Base-by-base conservation (phyloP, 2,113 vertebrate species). In the Lophius piscatorius region DNA sequence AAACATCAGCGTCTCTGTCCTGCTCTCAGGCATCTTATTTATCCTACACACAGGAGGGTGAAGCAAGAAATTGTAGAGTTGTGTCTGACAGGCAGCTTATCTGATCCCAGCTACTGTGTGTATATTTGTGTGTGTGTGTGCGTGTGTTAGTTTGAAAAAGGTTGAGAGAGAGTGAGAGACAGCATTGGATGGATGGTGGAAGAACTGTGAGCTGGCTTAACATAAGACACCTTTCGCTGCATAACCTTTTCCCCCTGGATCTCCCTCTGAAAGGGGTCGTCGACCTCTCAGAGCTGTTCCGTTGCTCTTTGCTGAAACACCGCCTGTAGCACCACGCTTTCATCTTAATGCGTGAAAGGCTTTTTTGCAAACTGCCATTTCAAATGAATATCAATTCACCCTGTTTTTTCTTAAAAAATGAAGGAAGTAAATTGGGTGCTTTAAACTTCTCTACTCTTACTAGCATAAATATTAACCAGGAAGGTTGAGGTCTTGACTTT, bases 251-350 rank as follows among this genome's bases (percentile, higher is more conserved):
- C 35, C 31, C 26, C 59, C 58, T 35, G 4, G 63, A 29, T 44
- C 56, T 57, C 46, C 28, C 62, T 49, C 48, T 86, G 76, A 87
- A 82, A 85, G 76, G 82, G 82, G 81, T 85, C 60, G 23, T 33
- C 62, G 74, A 84, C 78, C 84, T 84, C 60, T 55, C 28, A 28
- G 35, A 70, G 28, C 56, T 45, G 23, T 34, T 54, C 58, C 56
- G 34, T 77, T 69, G 64, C 40, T 50, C 8, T 51, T 56, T 11
- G 2, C 66, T 68, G 36, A 64, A 68, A 38, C 62, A 24, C 29
- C 16, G 18, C n/a, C 41, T 52, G 52, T 31, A 42, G 51, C 36
- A 47, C 20, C 10, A 14, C 40, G 23, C 72, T 74, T 58, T 70
- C 42, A 61, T 39, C 51, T 50, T 24, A 10, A 3, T 21, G 6